Base-by-base conservation (phyloP, 2,113 vertebrate genomes). In the Rostratula benghalensis region DNA sequence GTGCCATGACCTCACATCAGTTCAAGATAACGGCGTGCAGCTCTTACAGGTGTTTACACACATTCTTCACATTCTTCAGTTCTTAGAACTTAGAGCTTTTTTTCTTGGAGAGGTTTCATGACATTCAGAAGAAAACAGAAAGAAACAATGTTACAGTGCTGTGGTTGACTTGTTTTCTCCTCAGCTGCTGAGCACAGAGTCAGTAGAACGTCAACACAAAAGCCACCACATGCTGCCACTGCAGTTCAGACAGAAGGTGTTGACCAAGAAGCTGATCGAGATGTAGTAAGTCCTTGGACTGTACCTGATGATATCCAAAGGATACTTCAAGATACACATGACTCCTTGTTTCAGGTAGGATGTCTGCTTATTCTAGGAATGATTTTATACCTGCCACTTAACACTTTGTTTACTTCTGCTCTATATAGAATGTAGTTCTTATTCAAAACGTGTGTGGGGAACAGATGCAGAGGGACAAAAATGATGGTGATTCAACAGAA, bases 231-330 rank as follows among this genome's bases (percentile, higher is more conserved):
- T 9, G n/a, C 56, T 41, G 8, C 74, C 23, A 25, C 67, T n/a
- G 70, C 46, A 31, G 78, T 95, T 85, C 94, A 87, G 11, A 50
- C 86, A 20, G 83, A 89, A 67, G 23, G 2, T 48, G 11, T 56
- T 27, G 96, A 96, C 33, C 63, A 83, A 48, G 93, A 97, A 7
- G 17, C 82, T 41, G 97, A 98, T n/a, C 83, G 94, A 83, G 97
- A 97, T 0, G 30, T 97, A n/a, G 59, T 96, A 91, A 98, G 98
- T 61, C 97, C 95, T 33, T 98, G 98, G 98, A 97, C 94, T 17
- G 60, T 98, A 6, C 97, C 98, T 60, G 95, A 96, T 21, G 97
- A 98, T 27, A 95, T 98, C 80, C 95, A 77, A 14, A 93, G 85
- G 50, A 94, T 98, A 74, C 97, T 98, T 51, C 83, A 89, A 3